Percentiles rank a stretch among this genome's conserved stretches.
These are phyloP conservation scores for Tokudaia muenninki DNA, from an alignment of 2,797 vertebrate genomes.

Conservation along the genomic window DNA sequence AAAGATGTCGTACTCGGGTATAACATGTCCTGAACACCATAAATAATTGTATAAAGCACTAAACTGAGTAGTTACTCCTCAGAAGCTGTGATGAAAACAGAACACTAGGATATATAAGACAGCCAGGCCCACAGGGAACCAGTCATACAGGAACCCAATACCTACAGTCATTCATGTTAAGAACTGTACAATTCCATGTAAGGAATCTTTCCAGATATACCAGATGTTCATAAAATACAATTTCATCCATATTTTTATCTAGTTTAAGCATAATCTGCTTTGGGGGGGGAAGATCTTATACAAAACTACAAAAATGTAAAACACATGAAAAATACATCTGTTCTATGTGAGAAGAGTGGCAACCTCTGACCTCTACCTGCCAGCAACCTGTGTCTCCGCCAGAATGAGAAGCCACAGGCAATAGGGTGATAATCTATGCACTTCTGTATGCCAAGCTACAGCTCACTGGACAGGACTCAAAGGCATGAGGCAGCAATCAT, in stretches of 20 bases:
- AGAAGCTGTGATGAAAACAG: constrained; percentile 38
- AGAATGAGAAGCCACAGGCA: background rate
- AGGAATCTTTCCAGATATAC: constrained; percentile 3
- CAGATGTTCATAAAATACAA: background rate
- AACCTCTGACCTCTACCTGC: background rate
- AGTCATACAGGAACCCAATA: background rate
- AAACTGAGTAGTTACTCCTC: background rate
- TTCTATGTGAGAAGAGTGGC: background rate
- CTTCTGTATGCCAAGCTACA: constrained; percentile 27
- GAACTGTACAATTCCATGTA: background rate
- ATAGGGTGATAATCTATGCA: background rate
- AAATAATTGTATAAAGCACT: constrained; percentile 34
- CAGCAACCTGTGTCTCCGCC: background rate
- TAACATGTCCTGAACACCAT: background rate
- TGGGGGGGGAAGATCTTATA: constrained; percentile 11
- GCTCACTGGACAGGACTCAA: background rate
- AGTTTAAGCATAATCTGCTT: constrained; percentile 43
- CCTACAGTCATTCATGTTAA: background rate
- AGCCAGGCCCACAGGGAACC: background rate
- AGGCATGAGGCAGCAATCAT: constrained; percentile 16
- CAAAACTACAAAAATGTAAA: constrained; percentile 43
- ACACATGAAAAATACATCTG: background rate
- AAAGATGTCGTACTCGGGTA: background rate
- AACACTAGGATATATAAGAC: background rate
- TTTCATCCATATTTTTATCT: background rate